Evolutionary conservation across 2,113 vertebrate genomes (phyloP).

Genomic region (Isurus oxyrinchus): DNA sequence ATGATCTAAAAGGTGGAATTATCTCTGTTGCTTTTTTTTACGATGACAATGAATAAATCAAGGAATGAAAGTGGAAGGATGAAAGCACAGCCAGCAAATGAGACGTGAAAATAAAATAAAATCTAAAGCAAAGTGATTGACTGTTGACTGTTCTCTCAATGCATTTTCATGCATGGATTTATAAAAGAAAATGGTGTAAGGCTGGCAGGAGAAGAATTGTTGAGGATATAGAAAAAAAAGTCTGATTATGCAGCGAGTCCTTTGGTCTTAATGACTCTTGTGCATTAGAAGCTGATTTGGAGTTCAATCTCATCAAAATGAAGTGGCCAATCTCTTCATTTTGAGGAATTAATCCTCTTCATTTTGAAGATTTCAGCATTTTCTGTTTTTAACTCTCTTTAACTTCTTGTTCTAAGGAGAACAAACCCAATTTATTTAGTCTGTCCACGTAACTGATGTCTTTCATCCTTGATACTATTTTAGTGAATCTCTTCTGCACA

Average conservation of each 20-base stretch:
- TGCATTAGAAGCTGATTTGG: neutral
- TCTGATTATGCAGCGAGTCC: neutral
- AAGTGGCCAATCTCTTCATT: neutral
- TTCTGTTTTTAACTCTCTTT: neutral
- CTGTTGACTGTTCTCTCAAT: neutral
- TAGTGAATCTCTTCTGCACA: neutral
- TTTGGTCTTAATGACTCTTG: neutral
- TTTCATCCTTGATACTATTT: neutral
- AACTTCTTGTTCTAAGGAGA: no score
- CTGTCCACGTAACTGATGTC: no score
- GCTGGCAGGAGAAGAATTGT: neutral
- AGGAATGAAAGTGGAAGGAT: conserved; percentile 6
- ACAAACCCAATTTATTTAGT: neutral
- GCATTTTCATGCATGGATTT: neutral
- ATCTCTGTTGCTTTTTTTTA: conserved; percentile 1
- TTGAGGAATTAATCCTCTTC: neutral
- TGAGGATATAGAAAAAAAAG: neutral
- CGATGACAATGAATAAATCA: conserved; percentile 31
- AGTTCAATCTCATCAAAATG: neutral
- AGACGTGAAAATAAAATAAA: conserved; percentile 22
- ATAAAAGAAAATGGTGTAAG: neutral
- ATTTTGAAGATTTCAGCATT: neutral
- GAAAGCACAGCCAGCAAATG: conserved; percentile 18
- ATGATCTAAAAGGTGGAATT: neutral
- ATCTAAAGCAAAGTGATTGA: conserved; percentile 14